Percentiles rank a stretch among this genome's conserved stretches.
phyloP scores from a whole-genome alignment of 2,797 vertebrate species.

The Craterocephalus amniculus region DNA sequence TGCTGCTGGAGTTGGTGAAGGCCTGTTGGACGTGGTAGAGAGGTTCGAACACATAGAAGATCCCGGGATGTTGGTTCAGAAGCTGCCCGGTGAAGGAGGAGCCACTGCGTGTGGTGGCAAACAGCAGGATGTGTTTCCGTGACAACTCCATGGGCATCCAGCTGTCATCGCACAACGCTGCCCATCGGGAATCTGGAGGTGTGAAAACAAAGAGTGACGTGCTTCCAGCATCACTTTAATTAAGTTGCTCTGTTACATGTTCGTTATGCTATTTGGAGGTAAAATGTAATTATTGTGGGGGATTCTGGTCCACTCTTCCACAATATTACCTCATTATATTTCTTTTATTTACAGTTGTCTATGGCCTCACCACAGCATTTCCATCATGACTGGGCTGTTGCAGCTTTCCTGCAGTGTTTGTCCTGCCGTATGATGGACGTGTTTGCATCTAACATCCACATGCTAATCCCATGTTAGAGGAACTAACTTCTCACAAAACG shows the following conservation, averaged over 20 bases:
- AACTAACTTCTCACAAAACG: neutral
- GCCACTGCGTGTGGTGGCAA: slow-evolving; percentile 86
- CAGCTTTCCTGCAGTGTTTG: too few relatives aligned
- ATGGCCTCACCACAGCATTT: neutral
- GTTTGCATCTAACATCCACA: too few relatives aligned
- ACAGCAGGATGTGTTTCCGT: slow-evolving; percentile 84
- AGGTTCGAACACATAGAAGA: slow-evolving; percentile 88
- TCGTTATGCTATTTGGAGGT: neutral
- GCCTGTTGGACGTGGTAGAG: slow-evolving; percentile 86
- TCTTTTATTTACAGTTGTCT: neutral
- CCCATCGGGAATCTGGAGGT: slow-evolving; percentile 77
- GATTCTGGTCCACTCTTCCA: too few relatives aligned
- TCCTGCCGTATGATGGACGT: neutral
- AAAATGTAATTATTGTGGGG: neutral
- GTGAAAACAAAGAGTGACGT: neutral
- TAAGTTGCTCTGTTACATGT: neutral
- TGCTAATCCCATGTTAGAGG: neutral
- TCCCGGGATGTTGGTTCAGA: slow-evolving; percentile 85
- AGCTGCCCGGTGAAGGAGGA: slow-evolving; percentile 88
- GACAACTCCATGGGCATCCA: slow-evolving; percentile 54
- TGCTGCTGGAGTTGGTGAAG: slow-evolving; percentile 80
- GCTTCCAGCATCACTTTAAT: neutral
- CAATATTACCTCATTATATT: neutral
- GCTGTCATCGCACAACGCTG: slow-evolving; percentile 72
- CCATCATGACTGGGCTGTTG: neutral